Percentiles rank a stretch among this genome's conserved stretches.
These are phyloP conservation scores for Sycophila sp. DNA, from an alignment of 1,140 invertebrate species.

Conservation along the genomic window DNA sequence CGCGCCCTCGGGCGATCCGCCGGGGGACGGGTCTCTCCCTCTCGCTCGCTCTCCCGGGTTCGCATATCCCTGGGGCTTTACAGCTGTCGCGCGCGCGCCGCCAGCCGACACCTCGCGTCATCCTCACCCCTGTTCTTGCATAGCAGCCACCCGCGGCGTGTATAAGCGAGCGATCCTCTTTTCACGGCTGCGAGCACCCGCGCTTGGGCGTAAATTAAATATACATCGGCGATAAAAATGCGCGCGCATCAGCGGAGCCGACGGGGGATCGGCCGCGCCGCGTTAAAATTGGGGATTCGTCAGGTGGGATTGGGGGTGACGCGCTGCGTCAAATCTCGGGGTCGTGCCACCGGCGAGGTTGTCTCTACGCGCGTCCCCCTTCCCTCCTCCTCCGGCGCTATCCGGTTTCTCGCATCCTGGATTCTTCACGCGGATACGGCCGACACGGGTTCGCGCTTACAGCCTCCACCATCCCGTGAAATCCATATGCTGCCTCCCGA, in stretches of 20 bases:
- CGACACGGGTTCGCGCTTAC: no score
- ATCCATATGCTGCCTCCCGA: no score
- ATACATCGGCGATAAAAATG: conserved; percentile 33
- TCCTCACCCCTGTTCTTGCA: conserved; percentile 5
- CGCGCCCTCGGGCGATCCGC: conserved; percentile 4
- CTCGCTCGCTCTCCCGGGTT: not conserved
- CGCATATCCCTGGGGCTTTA: conserved; percentile 56
- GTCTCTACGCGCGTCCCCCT: no score
- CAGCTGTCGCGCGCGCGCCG: conserved; percentile 65
- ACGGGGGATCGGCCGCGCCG: not conserved
- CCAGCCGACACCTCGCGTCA: conserved; percentile 56
- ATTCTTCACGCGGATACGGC: no score
- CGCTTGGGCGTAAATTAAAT: conserved; percentile 35
- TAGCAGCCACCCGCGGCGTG: no score
- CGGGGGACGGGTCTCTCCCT: not conserved
- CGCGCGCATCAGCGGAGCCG: conserved; percentile 10
- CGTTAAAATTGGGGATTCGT: conserved; percentile 1
- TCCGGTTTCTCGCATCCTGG: no score
- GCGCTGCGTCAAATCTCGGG: no score
- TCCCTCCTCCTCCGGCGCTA: no score
- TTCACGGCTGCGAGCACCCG: not conserved
- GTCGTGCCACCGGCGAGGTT: no score
- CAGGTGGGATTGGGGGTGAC: conserved; percentile 3
- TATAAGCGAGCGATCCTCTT: conserved; percentile 1
- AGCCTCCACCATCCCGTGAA: no score